Evolutionary conservation across 2,113 vertebrate species (phyloP).

Genomic region (Gyps fulvus): DNA sequence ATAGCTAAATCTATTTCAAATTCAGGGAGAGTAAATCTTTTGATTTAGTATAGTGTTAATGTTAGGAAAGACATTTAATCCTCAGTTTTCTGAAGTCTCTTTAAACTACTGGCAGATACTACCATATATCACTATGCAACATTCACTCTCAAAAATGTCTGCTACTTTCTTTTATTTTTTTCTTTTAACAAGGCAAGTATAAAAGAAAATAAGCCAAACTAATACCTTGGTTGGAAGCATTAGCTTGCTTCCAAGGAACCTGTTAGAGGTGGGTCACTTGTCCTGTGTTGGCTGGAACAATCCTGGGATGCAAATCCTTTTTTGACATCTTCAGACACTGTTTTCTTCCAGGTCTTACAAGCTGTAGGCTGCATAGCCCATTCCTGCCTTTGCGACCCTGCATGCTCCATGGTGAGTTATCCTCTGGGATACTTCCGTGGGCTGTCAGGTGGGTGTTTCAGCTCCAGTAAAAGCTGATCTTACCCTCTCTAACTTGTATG

Average conservation of each 20-base stretch:
- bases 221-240: neutral
- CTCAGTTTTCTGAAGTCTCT: neutral
- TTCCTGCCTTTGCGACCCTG: neutral
- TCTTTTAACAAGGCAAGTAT: neutral
- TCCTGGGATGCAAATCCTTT: neutral
- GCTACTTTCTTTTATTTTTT: neutral
- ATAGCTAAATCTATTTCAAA: neutral
- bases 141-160: neutral
- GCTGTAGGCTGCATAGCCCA: neutral
- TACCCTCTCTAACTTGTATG: fast-evolving
- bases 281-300: neutral
- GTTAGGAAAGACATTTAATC: conserved; percentile 16
- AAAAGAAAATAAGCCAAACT: neutral
- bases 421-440: neutral
- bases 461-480: neutral
- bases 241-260: neutral
- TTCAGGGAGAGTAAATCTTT: conserved; percentile 18
- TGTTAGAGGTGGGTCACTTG: neutral
- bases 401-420: neutral
- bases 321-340: neutral
- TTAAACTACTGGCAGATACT: neutral
- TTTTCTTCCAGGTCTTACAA: neutral
- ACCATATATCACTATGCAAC: neutral
- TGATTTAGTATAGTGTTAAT: conserved; percentile 19
- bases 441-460: neutral